phyloP scores from a whole-genome alignment of 1,140 invertebrate species.

The Cotesia glomerata region DNA sequence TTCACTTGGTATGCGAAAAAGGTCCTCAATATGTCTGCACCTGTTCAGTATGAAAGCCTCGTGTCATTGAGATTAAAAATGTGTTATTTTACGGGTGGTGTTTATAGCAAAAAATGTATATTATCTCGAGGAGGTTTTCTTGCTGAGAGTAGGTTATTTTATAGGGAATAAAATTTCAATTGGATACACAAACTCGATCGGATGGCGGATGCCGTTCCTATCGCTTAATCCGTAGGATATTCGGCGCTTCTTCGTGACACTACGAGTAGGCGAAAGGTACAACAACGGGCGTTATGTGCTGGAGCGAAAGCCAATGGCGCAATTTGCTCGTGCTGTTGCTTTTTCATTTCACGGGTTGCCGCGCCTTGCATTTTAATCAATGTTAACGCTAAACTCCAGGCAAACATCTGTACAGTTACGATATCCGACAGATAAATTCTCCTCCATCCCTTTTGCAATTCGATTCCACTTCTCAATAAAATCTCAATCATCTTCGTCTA shows the following conservation, averaged over 20 bases:
- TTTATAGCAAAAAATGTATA: no score
- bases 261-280: not conserved
- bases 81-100: no score
- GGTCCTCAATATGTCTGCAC: no score
- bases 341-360: constrained; percentile 31
- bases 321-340: constrained; percentile 33
- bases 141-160: not conserved
- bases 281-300: not conserved
- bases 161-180: constrained; percentile 20
- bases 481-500: no score
- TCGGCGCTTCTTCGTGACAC: constrained; percentile 6
- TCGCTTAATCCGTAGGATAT: constrained; percentile 15
- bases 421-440: constrained; percentile 16
- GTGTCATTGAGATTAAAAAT: no score
- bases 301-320: constrained; percentile 24
- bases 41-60: no score
- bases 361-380: constrained; percentile 34
- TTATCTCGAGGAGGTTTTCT: not conserved
- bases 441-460: no score
- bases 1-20: no score
- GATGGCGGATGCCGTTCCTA: not conserved
- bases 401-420: constrained; percentile 25
- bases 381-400: constrained; percentile 27
- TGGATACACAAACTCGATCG: constrained; percentile 22
- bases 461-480: not conserved